Evolutionary conservation across 2,797 vertebrate genomes (phyloP), one percentile per base, ranked within the genome.

Genomic region (Falco cherrug): DNA sequence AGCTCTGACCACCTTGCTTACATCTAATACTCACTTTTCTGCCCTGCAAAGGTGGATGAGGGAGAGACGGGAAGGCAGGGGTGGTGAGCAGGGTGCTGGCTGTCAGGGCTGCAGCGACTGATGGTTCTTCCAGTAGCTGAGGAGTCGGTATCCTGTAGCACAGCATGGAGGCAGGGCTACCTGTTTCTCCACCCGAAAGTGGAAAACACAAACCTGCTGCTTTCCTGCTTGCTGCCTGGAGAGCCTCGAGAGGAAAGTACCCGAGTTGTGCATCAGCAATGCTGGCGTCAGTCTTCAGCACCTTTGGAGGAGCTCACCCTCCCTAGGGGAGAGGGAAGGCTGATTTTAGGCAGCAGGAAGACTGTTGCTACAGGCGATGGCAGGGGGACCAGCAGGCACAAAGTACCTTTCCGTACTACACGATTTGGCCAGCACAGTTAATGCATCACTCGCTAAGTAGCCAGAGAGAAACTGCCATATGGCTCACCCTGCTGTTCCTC

Each of bases 401-500:
- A 39, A 68, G 89, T 50, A 68, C 53, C 74, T 71, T 68, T 50
- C 65, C 2, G 2, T 63, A 5, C n/a, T n/a, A 17, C 13, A 5
- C 39, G 54, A 65, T 43, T 86, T 88, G 85, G 89, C 96, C 77
- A n/a, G 10, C 80, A 43, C 37, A 4, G 26, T 89, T 71, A 81
- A 69, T 93, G 47, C 82, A 93, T 90, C 74, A 28, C 91, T 89
- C 0, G 0, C 59, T 78, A 61, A 93, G 91, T 74, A 94, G 95
- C 96, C 83, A 25, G 69, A 67, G 85, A 87, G 83, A 71, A 89
- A 31, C 19, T 84, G 77, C 96, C 96, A 95, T 95, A 93, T 97
- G 94, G 93, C 82, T 22, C 0, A 14, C 80, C 96, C 90, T 95
- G 94, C 96, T 96, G 96, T 77, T 95, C 85, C 67, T 90, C 80